Evolutionary conservation across 2,888 invertebrate species (phyloP), one percentile per base, ranked within the genome.

Genomic region (Malthinus seriepunctatus): DNA sequence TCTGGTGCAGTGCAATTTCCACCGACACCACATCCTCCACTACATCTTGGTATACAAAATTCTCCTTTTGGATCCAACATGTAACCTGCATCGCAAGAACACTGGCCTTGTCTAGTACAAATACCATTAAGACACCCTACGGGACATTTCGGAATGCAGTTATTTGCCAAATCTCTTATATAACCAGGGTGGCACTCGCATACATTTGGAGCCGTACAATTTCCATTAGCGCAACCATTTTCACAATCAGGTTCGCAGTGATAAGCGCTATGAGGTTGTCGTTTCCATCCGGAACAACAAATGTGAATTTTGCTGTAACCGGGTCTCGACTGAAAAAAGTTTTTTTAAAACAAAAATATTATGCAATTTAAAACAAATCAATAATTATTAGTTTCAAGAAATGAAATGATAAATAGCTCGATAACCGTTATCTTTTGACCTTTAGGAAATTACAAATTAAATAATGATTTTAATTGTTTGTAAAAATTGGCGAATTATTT

Each of bases 251-350:
- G 84, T 39, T 84, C 83, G 70, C 88, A 89, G 50, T 81, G 80
- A 53, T 71, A 69, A 70, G 81, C 80, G 2, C 79, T 83, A 72
- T 83, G 82, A 5, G 81, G 78, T 73, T 87, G 86, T 8, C 85
- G 83, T 60, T 81, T 80, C 76, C 87, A 91, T 10, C 90, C 91
- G 0, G 84, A 82, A 71, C 91, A 91, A 72, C 91, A 91, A 15
- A 86, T 81, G 62, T 86, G 81, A 66, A 89, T 85, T 60, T 83
- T 83, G 70, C 88, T 88, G 68, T 85, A 81, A 14, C 85, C 83
- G 5, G 86, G 77, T 1, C 82, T 79, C 0, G 88, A 82, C 86
- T 86, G 76, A 59, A 75, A 74, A 38, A 50, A 37, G 34, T 46
- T 10, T 1, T 8, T 9, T 8, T 11, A 12, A 14, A 32, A 12